Conservation (phyloP, 2,113 vertebrate genomes). For the Panurus biarmicus region DNA sequence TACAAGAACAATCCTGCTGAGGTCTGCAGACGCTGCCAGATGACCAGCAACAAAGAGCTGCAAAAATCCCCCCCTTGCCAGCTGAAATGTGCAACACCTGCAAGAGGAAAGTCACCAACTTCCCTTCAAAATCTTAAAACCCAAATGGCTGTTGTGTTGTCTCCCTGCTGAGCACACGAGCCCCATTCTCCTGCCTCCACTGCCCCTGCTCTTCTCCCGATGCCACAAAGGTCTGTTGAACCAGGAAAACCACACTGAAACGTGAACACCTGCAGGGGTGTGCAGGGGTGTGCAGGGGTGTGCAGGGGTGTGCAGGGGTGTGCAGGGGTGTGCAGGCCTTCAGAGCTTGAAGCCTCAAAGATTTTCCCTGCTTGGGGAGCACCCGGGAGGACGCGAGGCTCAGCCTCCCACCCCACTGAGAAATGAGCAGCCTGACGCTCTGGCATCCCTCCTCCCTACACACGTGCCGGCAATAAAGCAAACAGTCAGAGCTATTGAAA, state of each 20-base stretch:
- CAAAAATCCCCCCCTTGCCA: not conserved
- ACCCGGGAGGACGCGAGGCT: not conserved
- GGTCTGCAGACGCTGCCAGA: not conserved
- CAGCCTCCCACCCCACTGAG: rapidly evolving
- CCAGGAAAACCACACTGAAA: not conserved
- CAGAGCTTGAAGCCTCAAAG: not conserved
- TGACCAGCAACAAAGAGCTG: not conserved
- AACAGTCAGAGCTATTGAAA: constrained; percentile 14
- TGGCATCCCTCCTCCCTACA: not conserved
- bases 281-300: rapidly evolving
- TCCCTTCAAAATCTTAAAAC: not conserved
- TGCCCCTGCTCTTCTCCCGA: not conserved
- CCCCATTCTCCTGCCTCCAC: rapidly evolving
- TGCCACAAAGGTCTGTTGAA: not conserved
- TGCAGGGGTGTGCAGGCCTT: rapidly evolving
- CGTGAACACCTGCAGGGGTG: rapidly evolving
- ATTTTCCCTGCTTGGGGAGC: not conserved
- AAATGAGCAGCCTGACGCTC: not conserved
- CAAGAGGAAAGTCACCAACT: not conserved
- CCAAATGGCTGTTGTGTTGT: rapidly evolving
- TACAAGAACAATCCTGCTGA: rapidly evolving
- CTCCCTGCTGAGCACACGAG: not conserved
- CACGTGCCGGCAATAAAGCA: not conserved
- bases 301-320: rapidly evolving
- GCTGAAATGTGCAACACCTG: not conserved